phyloP scores from a whole-genome alignment of 92 coral and sea anemone species.

The Zoanthus gigantus region DNA sequence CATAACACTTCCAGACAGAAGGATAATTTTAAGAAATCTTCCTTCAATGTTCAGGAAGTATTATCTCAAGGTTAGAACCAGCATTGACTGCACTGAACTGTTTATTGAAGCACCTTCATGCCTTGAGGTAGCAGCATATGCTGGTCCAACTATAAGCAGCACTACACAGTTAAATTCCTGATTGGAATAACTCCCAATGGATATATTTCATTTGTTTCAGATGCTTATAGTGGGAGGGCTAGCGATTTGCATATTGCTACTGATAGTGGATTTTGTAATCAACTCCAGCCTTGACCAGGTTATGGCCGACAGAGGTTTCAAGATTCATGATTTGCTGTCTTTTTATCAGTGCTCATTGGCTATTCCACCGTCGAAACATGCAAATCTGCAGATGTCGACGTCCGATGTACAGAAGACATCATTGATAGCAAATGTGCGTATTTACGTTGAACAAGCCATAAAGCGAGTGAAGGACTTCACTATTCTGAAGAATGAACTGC shows the following conservation, averaged over 20 bases:
- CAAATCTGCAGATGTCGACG: conserved; percentile 54
- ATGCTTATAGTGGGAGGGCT: conserved; percentile 68
- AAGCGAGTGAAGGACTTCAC: conserved; percentile 39
- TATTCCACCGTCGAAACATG: conserved; percentile 53
- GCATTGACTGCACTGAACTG: conserved; percentile 42
- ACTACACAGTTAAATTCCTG: conserved; percentile 48
- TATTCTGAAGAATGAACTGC: conserved; percentile 45
- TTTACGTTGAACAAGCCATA: conserved; percentile 52
- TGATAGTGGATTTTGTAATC: conserved; percentile 51
- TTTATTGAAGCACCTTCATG: conserved; percentile 47
- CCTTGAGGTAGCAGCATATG: conserved; percentile 39
- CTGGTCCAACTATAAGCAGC: conserved; percentile 52
- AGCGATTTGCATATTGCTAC: conserved; percentile 59
- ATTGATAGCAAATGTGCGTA: conserved; percentile 49
- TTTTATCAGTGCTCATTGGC: conserved; percentile 54
- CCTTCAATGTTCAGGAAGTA: conserved; percentile 26
- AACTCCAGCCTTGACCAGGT: conserved; percentile 58
- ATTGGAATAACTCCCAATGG: conserved; percentile 68
- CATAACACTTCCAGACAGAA: conserved; percentile 24
- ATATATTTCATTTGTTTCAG: conserved; percentile 53
- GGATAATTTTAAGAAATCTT: conserved; percentile 18
- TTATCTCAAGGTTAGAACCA: conserved; percentile 25
- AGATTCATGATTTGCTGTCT: conserved; percentile 38
- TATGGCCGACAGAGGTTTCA: conserved; percentile 59
- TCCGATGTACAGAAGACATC: conserved; percentile 43